Evolutionary conservation across 2,888 invertebrate genomes (phyloP).

Genomic region (Lomographa bimaculata): DNA sequence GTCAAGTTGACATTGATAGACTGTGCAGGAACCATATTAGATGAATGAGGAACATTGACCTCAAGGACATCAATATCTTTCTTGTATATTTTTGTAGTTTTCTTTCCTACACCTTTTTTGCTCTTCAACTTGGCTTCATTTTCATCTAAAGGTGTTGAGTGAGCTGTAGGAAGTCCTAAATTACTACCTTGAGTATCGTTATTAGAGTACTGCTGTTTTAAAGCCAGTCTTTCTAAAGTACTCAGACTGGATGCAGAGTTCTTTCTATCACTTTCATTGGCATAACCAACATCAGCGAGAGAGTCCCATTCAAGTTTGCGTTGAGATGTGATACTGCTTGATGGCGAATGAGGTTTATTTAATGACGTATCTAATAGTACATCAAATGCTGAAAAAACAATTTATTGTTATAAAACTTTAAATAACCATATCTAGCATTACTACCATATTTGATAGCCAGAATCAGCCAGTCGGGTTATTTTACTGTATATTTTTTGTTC

Average conservation of each 20-base stretch:
- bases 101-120: constrained; percentile 57
- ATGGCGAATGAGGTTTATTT: constrained; percentile 85
- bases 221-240: constrained; percentile 85
- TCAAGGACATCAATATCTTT: constrained; percentile 68
- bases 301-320: constrained; percentile 94
- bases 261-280: constrained; percentile 81
- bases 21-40: constrained; percentile 46
- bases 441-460: no score
- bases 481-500: no score
- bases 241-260: constrained; percentile 77
- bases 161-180: constrained; percentile 75
- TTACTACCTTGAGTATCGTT: constrained; percentile 59
- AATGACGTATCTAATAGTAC: constrained; percentile 62
- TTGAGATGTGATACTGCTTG: constrained; percentile 89
- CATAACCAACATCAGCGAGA: constrained; percentile 93
- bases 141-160: constrained; percentile 77
- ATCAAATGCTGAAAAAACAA: constrained; percentile 69
- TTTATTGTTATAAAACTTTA: no score
- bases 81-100: constrained; percentile 64
- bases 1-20: constrained; percentile 73
- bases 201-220: constrained; percentile 75
- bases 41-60: constrained; percentile 59
- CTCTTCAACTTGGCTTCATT: constrained; percentile 53
- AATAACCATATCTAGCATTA: no score
- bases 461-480: no score